phyloP scores from a whole-genome alignment of 1,140 invertebrate genomes.

The Lethrus apterus region DNA sequence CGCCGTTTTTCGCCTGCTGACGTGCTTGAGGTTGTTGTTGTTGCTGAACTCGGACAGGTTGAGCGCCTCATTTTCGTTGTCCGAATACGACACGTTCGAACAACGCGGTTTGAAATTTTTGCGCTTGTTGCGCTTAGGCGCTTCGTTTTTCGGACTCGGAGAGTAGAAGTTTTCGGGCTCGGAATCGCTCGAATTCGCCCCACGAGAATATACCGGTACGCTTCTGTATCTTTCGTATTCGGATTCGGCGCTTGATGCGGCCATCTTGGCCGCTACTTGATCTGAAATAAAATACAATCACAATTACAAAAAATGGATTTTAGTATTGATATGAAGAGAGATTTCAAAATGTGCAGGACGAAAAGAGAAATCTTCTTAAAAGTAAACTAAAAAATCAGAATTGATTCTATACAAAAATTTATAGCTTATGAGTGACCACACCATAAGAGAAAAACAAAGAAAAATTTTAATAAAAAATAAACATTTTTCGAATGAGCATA shows the following conservation, averaged over 20 bases:
- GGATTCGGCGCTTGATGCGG: conserved; percentile 21
- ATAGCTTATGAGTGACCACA: too few species aligned
- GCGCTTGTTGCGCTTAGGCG: conserved; percentile 55
- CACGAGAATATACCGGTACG: conserved; percentile 24
- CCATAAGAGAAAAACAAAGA: too few species aligned
- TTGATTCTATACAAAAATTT: background rate
- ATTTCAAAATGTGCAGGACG: too few species aligned
- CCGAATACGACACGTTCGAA: conserved; percentile 47
- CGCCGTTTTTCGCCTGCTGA: conserved; percentile 32
- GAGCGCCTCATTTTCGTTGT: conserved; percentile 41
- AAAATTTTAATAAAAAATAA: too few species aligned
- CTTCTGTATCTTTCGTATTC: conserved; percentile 27
- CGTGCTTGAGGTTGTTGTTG: conserved; percentile 43
- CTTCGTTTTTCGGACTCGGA: conserved; percentile 43
- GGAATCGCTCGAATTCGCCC: conserved; percentile 34
- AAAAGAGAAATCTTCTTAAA: background rate
- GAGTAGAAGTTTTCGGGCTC: conserved; percentile 41
- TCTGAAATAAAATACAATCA: conserved; percentile 27
- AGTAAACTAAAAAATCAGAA: background rate
- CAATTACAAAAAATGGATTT: too few species aligned
- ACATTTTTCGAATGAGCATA: too few species aligned
- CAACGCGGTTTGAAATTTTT: conserved; percentile 62
- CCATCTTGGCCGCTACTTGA: conserved; percentile 35
- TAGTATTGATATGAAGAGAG: too few species aligned
- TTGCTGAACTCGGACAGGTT: conserved; percentile 41